Base-by-base conservation (phyloP, 2,888 invertebrate genomes). In the Orchesella flavescens region DNA sequence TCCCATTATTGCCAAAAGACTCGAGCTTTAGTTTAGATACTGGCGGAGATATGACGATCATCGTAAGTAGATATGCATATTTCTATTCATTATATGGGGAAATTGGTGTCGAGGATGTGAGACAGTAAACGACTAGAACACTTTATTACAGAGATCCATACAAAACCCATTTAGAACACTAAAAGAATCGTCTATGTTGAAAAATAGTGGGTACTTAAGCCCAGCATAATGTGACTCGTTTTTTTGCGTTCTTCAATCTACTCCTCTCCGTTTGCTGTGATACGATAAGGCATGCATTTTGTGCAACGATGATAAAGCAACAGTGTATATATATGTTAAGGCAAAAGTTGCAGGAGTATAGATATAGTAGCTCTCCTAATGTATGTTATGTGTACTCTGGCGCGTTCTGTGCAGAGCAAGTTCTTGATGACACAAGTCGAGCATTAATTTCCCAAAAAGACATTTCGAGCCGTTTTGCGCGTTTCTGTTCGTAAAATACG, bases 391-490 rank as follows among this genome's bases (percentile, higher is more conserved):
- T 34, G 34, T 34, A n/a, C n/a, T n/a, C n/a, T 34, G 34, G 34
- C 34, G 3, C 34, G 34, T 34, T 7, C 34, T 2, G 2, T 34
- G 34, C 34, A 34, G 34, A 34, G 34, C 34, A 34, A 7, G 17
- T 59, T 79, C 80, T 23, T 80, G 80, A 80, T 80, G 80, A 80
- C 80, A 73, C 80, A 68, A 66, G 57, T 73, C 15, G 65, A 57
- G 80, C 80, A 80, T 80, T 80, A 80, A 80, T 80, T 80, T 80
- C 73, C 53, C 65, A n/a, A 43, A 46, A 75, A 65, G 63, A 63
- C 61, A 74, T 63, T 24, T 21, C 15, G 21, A 10, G 65, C 43
- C 61, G 61, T 63, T 24, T 21, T 23, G 21, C 19, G 65, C 43
- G 43, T 43, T 79, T 17, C 53, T 68, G 15, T 76, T 59, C 69